Evolutionary conservation across 2,888 invertebrate species (phyloP).

Genomic region (Crossocerus cetratus): DNA sequence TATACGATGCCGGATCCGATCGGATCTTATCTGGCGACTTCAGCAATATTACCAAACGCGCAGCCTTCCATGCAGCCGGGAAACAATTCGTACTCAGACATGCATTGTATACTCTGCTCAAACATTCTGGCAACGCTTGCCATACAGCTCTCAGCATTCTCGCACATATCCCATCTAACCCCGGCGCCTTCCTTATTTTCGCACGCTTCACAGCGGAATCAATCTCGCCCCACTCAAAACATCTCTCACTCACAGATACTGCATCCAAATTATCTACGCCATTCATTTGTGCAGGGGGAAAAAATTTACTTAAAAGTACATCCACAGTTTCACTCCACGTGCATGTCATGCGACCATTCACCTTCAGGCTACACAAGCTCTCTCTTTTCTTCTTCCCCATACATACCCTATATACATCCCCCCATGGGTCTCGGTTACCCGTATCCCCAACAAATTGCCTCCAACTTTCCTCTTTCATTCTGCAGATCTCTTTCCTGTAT

Average conservation of each 20-base stretch:
- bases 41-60: background rate
- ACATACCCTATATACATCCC: background rate
- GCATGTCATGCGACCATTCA: background rate
- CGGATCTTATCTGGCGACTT: constrained; percentile 3
- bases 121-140: constrained; percentile 1
- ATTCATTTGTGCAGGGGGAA: background rate
- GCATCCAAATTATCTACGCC: background rate
- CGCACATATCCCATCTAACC: constrained; percentile 1
- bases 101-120: constrained; percentile 10
- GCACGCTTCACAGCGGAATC: background rate
- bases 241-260: background rate
- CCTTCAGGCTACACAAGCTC: background rate
- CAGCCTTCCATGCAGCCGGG: constrained; percentile 10
- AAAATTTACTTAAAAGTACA: constrained; percentile 2
- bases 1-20: constrained; percentile 6
- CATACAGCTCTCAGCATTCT: constrained; percentile 3
- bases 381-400: constrained; percentile 2
- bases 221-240: constrained; percentile 11
- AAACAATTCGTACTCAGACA: background rate
- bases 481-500: background rate
- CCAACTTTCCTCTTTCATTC: constrained; percentile 11
- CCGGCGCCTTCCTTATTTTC: constrained; percentile 2
- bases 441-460: background rate
- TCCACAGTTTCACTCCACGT: constrained; percentile 17
- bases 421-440: background rate